Conservation (phyloP, 2,888 invertebrate genomes). For the Rhogogaster chlorosoma region DNA sequence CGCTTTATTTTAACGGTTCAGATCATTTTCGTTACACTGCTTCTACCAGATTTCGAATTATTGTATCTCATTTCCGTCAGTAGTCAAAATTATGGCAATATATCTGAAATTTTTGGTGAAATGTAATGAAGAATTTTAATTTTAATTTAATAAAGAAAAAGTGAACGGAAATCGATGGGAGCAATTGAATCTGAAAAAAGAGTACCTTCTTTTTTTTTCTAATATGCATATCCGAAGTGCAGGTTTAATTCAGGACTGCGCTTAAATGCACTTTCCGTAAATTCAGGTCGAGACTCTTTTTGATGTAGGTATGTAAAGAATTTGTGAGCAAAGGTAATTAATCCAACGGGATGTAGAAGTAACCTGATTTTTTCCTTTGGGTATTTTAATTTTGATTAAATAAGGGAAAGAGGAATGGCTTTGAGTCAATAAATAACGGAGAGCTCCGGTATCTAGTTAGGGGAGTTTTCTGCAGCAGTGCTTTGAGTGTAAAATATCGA, state of each 20-base stretch:
- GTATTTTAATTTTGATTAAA: neutral
- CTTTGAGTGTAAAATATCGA: neutral
- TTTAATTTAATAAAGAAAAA: too few relatives aligned
- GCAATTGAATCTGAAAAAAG: too few relatives aligned
- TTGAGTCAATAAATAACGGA: neutral
- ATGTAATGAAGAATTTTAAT: too few relatives aligned
- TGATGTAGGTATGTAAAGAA: neutral
- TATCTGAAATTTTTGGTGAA: too few relatives aligned
- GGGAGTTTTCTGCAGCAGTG: neutral
- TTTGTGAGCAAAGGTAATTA: neutral
- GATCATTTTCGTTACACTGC: neutral
- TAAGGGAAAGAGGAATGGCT: neutral
- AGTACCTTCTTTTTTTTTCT: neutral
- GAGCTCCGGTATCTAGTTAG: neutral
- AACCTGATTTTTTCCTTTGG: neutral
- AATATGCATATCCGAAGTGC: neutral
- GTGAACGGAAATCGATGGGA: too few relatives aligned
- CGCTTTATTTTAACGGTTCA: too few relatives aligned
- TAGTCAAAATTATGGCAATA: too few relatives aligned
- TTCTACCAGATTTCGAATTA: neutral
- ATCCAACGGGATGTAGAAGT: neutral
- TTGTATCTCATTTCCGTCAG: too few relatives aligned
- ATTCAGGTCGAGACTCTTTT: neutral
- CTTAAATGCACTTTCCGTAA: slow-evolving; percentile 14
- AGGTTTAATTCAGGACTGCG: neutral